A percentile compares a stretch with the other conserved stretches of the same genome.
Evolutionary conservation across 1,140 invertebrate genomes (phyloP).

Genomic region (Drosophila nikananu): DNA sequence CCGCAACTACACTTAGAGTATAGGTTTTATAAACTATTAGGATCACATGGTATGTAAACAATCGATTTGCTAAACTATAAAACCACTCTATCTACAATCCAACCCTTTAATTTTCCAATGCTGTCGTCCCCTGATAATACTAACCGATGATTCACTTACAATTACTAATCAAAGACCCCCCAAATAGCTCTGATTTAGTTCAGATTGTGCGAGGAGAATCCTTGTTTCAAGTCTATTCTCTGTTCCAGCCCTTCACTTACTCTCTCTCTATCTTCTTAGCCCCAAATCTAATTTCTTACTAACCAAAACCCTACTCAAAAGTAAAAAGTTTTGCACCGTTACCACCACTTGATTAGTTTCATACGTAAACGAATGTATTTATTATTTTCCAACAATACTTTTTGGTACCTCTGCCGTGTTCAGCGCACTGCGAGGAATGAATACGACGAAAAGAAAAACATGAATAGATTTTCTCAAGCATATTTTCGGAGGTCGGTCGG

Average conservation of each 20-base stretch:
- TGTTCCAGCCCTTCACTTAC: slow-evolving; percentile 14
- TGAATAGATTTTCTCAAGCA: slow-evolving; percentile 85
- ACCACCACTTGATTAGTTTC: slow-evolving; percentile 75
- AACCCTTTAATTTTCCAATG: slow-evolving; percentile 15
- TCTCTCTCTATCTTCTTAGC: slow-evolving; percentile 2
- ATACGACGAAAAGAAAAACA: slow-evolving; percentile 67
- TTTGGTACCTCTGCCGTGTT: slow-evolving; percentile 23
- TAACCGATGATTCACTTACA: slow-evolving; percentile 18
- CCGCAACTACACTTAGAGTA: slow-evolving; percentile 99
- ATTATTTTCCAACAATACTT: slow-evolving; percentile 30
- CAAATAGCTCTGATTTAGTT: slow-evolving; percentile 4
- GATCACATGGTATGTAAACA: slow-evolving; percentile 92
- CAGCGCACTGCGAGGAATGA: slow-evolving; percentile 21
- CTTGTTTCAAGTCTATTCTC: background rate
- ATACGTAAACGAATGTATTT: slow-evolving; percentile 35
- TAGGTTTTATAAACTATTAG: slow-evolving; percentile 99
- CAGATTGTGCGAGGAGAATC: slow-evolving; percentile 9
- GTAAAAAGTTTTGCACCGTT: slow-evolving; percentile 78
- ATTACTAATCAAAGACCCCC: slow-evolving; percentile 13
- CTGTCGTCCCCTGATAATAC: slow-evolving; percentile 21
- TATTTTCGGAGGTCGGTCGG: slow-evolving; percentile 84
- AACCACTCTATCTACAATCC: slow-evolving; percentile 21
- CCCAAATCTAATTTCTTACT: slow-evolving; percentile 48
- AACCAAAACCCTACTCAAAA: slow-evolving; percentile 43
- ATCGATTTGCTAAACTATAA: slow-evolving; percentile 6